Base-by-base conservation (phyloP, 2,113 vertebrate genomes). In the Thalassarche chlororhynchos region DNA sequence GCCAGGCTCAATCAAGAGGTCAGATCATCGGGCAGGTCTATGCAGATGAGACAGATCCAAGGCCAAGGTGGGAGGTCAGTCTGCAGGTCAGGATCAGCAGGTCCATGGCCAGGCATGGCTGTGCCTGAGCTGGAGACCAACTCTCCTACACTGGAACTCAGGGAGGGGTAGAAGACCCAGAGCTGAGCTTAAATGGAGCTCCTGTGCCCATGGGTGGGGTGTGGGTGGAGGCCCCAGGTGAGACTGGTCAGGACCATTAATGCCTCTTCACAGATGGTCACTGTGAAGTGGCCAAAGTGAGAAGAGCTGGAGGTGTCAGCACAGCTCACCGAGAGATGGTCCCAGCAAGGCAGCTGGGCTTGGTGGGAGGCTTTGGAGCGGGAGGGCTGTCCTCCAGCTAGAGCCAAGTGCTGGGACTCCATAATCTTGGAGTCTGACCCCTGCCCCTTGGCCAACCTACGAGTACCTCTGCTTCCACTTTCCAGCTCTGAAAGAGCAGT, bases 111-210 rank as follows among this genome's bases (percentile, higher is more conserved):
- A 71, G 57, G 12, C 5, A 6, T 3, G 8, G 19, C 32, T 40
- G 8, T 4, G 10, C 31, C 60, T 14, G 24, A 87, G 28, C 84
- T 44, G 2, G 18, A 68, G 36, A 66, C 29, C 32, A 52, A 1
- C 32, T 3, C 6, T 21, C 5, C 49, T 20, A 8, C n/a, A 3
- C 7, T 10, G 1, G 4, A 40, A 31, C 32, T 68, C 10, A 15
- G 5, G 9, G 17, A 26, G 3, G 2, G 1, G 1, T 0, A 1
- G 0, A 12, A 6, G 2, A 2, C 10, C 40, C n/a, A 44, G 17
- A 75, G 31, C 70, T 46, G 46, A 61, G 70, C 52, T 92, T 82
- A 89, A 92, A 61, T 85, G 28, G 19, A 61, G 40, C 26, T 38
- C 34, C 40, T n/a, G 16, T 32, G 64, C 47, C 34, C 4, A 2